phyloP scores from a whole-genome alignment of 2,797 vertebrate species.

The Anas acuta region DNA sequence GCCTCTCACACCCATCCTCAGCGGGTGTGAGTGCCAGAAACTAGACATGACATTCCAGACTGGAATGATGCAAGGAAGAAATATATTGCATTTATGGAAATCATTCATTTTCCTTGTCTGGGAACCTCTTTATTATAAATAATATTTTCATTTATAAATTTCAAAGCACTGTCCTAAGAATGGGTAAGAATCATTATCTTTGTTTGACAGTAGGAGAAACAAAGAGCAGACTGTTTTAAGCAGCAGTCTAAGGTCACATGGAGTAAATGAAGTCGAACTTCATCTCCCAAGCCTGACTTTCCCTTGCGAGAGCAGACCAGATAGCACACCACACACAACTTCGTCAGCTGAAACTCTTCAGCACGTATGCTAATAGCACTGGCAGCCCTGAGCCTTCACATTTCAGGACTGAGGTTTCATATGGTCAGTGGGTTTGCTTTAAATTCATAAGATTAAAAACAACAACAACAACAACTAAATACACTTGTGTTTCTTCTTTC shows the following conservation, averaged over 20 bases:
- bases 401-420: conserved; percentile 1
- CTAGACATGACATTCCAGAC: not conserved
- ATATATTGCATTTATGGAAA: conserved; percentile 62
- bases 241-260: conserved; percentile 50
- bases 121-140: conserved; percentile 58
- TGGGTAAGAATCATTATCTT: conserved; percentile 65
- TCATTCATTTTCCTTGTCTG: conserved; percentile 50
- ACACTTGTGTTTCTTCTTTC: not conserved
- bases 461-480: not conserved
- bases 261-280: conserved; percentile 61
- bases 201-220: conserved; percentile 63
- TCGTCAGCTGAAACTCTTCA: conserved; percentile 42
- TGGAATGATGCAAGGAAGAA: conserved; percentile 35
- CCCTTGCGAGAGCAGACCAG: conserved; percentile 32
- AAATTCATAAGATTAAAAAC: not conserved
- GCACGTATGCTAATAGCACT: not conserved
- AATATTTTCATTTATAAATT: conserved; percentile 66
- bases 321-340: conserved; percentile 24
- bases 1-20: not conserved
- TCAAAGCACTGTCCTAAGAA: conserved; percentile 56
- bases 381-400: not conserved
- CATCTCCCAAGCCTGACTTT: not conserved
- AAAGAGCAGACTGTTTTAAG: conserved; percentile 60
- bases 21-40: not conserved
- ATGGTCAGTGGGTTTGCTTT: not conserved